These are phyloP conservation scores for Acomys russatus DNA, from an alignment of 2,797 vertebrate genomes.

Conservation along the genomic window DNA sequence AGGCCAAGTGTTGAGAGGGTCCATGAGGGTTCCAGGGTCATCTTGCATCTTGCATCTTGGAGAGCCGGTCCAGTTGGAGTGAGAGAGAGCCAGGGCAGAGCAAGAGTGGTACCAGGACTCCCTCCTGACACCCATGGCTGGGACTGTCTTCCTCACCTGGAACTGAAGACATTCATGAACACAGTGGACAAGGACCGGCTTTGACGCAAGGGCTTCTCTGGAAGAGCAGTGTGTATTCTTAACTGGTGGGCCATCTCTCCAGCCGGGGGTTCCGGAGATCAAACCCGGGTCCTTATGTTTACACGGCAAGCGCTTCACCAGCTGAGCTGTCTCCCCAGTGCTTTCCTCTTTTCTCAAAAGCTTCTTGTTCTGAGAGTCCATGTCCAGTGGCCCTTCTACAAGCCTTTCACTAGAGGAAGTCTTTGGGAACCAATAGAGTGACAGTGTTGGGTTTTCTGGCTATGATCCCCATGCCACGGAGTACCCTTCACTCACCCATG, in stretches of 20 bases:
- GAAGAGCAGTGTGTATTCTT: neutral
- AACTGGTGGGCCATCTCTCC: neutral
- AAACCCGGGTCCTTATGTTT: neutral
- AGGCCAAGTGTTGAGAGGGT: neutral
- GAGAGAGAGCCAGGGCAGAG: neutral
- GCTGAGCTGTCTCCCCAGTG: neutral
- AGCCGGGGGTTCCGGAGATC: neutral
- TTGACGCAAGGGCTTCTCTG: neutral
- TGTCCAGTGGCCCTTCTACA: neutral
- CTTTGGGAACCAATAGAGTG: neutral
- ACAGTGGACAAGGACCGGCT: neutral
- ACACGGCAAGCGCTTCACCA: no score
- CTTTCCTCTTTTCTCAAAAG: neutral
- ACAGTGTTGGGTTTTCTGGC: neutral
- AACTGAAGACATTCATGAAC: neutral
- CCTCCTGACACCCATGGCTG: neutral
- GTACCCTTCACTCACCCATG: neutral
- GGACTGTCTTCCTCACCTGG: neutral
- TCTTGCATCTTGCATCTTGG: neutral
- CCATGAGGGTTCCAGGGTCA: neutral
- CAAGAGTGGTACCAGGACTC: neutral
- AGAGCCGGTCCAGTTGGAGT: neutral
- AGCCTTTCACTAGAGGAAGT: neutral
- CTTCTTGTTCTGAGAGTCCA: neutral
- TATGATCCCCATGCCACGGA: fast-evolving